Evolutionary conservation across 2,888 invertebrate genomes (phyloP), one percentile per base, ranked within the genome.

Genomic region (Dinocampus coccinellae): DNA sequence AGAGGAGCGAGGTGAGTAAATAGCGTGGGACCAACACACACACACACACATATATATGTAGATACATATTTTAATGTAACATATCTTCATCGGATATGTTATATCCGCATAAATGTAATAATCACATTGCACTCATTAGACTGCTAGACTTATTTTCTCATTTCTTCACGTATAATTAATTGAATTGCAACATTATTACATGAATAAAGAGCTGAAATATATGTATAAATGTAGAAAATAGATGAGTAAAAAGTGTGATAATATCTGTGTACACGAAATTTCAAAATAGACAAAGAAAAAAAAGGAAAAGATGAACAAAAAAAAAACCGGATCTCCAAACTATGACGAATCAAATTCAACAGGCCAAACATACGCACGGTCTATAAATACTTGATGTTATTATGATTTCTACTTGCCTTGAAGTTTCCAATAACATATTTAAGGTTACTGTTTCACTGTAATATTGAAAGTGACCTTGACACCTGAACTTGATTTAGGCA

Each of bases 381-480:
- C 26, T 22, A 4, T 29, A n/a, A n/a, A 20, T 61, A 22, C 70
- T 69, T 75, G 68, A 75, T 82, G 47, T 47, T 3, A 16, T 1
- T 16, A 16, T 0, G 7, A 16, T 47, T 16, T 47, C 47, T 47
- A 47, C 20, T 47, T 47, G n/a, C 47, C 16, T 47, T 9, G 16
- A 16, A 16, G 47, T 47, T 47, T 16, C 9, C n/a, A 7, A 47
- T 16, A 1, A 0, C 7, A 1, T 16, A 2, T 47, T n/a, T 20
- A 6, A 47, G 4, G 2, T 39, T n/a, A n/a, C 13, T 39, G 9
- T 16, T 16, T 7, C 47, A 7, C 16, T 47, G 47, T 16, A 4
- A 16, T 2, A 16, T 47, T 81, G 84, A 85, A 84, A 84, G 84
- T 80, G 85, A 82, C 85, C 85, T 86, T 85, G 85, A 77, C 79